A percentile compares a stretch with the other conserved stretches of the same genome.
Conservation (phyloP, 2,797 vertebrate species). For the Chelidonichthys spinosus region DNA sequence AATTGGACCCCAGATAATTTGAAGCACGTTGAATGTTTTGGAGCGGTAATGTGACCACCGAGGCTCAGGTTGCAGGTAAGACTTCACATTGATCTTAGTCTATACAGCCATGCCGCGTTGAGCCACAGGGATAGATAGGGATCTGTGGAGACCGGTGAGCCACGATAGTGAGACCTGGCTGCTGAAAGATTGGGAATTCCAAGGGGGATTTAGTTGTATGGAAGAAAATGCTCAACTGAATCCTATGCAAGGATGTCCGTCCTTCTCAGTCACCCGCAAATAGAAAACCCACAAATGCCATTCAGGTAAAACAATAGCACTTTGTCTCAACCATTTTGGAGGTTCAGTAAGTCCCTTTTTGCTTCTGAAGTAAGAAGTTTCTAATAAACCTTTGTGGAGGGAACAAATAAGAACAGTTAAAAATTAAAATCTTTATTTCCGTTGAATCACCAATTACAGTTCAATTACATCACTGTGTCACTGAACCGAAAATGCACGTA, state of each 20-base stretch:
- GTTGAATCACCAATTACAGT: background rate
- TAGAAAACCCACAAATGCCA: conserved; percentile 18
- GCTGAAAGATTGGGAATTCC: conserved; percentile 80
- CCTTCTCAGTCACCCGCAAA: conserved; percentile 39
- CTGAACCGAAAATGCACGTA: background rate
- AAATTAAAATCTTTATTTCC: background rate
- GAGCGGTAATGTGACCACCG: conserved; percentile 50
- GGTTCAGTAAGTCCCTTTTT: background rate
- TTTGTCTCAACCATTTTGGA: conserved; percentile 1
- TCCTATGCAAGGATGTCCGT: conserved; percentile 37
- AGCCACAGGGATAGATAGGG: conserved; percentile 65
- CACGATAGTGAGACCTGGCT: conserved; percentile 55
- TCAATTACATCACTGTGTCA: background rate
- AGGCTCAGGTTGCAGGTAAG: conserved; percentile 65
- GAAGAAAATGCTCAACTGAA: conserved; percentile 69
- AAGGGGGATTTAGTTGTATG: conserved; percentile 73
- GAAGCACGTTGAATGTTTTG: conserved; percentile 43
- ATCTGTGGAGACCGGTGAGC: conserved; percentile 66
- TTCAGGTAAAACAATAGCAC: conserved; percentile 24
- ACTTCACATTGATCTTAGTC: conserved; percentile 51
- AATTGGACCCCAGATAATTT: conserved; percentile 52
- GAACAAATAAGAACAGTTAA: background rate
- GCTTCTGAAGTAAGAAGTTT: background rate
- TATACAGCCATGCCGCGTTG: conserved; percentile 31
- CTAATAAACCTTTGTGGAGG: background rate